Conservation (phyloP, 2,888 invertebrate species). For the Temnothorax unifasciatus region DNA sequence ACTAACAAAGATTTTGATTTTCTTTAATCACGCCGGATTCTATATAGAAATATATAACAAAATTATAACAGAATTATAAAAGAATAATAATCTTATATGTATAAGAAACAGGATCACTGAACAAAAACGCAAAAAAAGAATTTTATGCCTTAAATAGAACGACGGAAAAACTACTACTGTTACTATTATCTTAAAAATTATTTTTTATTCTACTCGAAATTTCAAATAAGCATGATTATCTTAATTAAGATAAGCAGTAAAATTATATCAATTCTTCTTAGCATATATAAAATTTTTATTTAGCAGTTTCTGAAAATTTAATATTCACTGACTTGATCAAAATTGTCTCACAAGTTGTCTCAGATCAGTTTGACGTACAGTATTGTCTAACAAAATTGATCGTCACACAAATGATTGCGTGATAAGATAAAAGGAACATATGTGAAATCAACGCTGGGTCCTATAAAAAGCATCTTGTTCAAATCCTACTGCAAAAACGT, state of each 20-base stretch:
- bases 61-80: neutral
- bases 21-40: neutral
- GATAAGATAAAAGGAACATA: slow-evolving; percentile 15
- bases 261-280: neutral
- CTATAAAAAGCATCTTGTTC: slow-evolving; percentile 35
- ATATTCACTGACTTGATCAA: neutral
- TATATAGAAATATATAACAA: neutral
- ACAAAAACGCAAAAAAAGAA: neutral
- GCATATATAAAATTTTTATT: neutral
- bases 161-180: neutral
- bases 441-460: slow-evolving; percentile 23
- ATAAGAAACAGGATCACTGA: neutral
- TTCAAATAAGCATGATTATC: neutral
- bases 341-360: neutral
- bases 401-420: slow-evolving; percentile 21
- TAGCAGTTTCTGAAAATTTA: neutral
- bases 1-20: neutral
- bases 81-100: neutral
- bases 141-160: neutral
- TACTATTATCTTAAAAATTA: neutral
- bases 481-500: slow-evolving; percentile 36
- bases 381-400: neutral
- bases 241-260: neutral
- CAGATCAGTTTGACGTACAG: neutral
- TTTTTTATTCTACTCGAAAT: neutral